A percentile compares a stretch with the other conserved stretches of the same genome.
Evolutionary conservation across 2,113 vertebrate genomes (phyloP).

Genomic region (Notiomystis cincta): DNA sequence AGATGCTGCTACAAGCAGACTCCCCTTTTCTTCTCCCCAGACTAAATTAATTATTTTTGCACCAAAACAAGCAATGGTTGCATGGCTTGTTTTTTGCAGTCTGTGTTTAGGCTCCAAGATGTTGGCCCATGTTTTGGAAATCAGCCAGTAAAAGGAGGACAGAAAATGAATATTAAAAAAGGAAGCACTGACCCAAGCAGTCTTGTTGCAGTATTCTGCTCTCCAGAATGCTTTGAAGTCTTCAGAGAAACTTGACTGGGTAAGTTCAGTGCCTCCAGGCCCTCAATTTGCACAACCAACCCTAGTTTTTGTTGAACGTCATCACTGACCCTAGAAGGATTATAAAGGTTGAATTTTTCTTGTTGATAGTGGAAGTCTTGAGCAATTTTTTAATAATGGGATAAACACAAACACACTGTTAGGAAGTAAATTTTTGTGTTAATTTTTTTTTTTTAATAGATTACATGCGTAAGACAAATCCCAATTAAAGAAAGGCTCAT

Average conservation of each 20-base stretch:
- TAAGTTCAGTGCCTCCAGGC: conserved; percentile 15
- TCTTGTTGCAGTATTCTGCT: conserved; percentile 34
- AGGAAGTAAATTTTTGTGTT: neutral
- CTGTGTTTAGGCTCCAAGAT: conserved; percentile 60
- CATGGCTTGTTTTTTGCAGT: conserved; percentile 55
- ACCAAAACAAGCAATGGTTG: conserved; percentile 24
- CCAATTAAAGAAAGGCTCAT: neutral
- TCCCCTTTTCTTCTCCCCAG: conserved; percentile 40
- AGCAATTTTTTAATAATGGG: neutral
- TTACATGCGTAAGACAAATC: neutral
- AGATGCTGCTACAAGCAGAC: neutral
- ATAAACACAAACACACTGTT: conserved; percentile 19
- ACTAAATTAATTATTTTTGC: conserved; percentile 48
- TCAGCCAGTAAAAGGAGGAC: neutral
- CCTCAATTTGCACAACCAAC: conserved; percentile 35
- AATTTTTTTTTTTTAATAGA: neutral
- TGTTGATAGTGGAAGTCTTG: conserved; percentile 3
- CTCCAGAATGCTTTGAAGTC: conserved; percentile 59
- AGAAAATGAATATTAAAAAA: conserved; percentile 59
- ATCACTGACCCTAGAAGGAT: neutral
- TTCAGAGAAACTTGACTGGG: conserved; percentile 8
- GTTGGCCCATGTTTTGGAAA: conserved; percentile 51
- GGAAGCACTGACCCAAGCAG: conserved; percentile 56
- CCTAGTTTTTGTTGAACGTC: neutral
- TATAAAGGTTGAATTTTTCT: neutral